phyloP scores from a whole-genome alignment of 1,140 invertebrate species.

The Drosophila rufa region DNA sequence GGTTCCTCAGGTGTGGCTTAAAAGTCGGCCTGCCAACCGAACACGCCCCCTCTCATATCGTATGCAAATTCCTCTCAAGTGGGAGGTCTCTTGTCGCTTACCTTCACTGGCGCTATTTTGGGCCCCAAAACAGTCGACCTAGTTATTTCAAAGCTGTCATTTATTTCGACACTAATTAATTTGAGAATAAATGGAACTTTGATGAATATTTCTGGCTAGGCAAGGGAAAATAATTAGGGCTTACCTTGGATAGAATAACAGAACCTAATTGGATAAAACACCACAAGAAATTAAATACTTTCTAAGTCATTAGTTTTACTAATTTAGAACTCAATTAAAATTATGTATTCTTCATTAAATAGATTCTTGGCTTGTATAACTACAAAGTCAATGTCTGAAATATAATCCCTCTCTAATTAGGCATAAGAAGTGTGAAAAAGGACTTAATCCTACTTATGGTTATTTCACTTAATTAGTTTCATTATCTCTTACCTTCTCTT shows the following conservation, averaged over 20 bases:
- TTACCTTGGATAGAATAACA: slow-evolving; percentile 3
- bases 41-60: slow-evolving; percentile 18
- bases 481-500: not conserved
- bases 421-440: not conserved
- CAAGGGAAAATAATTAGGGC: not conserved
- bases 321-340: not conserved
- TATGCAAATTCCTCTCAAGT: slow-evolving; percentile 50
- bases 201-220: slow-evolving; percentile 5
- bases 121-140: slow-evolving; percentile 36
- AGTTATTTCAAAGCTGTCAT: slow-evolving; percentile 43
- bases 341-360: not conserved
- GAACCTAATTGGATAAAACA: not conserved
- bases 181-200: slow-evolving; percentile 11
- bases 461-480: not conserved
- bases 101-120: slow-evolving; percentile 10
- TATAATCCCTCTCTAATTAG: not conserved
- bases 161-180: slow-evolving; percentile 37
- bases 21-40: slow-evolving; percentile 9
- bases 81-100: slow-evolving; percentile 20
- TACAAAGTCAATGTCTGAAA: not conserved
- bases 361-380: not conserved
- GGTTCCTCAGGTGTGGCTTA: slow-evolving; percentile 30
- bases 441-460: not conserved
- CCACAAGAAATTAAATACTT: not conserved
- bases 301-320: not conserved